Evolutionary conservation across 2,888 invertebrate genomes (phyloP).

Genomic region (Theodoxus fluviatilis): DNA sequence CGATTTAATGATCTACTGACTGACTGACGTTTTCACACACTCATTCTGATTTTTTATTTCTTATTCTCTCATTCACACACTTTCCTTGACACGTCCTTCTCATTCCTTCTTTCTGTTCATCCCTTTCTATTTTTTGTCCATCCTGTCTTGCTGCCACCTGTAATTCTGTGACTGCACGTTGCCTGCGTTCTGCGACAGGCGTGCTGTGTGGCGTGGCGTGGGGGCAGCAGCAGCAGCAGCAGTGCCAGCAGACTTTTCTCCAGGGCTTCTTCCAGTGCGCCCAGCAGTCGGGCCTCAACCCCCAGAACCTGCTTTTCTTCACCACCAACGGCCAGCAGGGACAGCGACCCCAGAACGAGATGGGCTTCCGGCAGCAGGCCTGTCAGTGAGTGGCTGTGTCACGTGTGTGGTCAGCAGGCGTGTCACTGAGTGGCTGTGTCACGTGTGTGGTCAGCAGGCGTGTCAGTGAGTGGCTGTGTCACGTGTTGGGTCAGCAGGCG

Average conservation of each 20-base stretch:
- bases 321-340: conserved; percentile 32
- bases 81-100: no score
- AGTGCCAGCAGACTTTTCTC: conserved; percentile 32
- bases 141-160: no score
- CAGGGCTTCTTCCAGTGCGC: conserved; percentile 30
- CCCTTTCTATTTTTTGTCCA: no score
- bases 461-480: conserved; percentile 21
- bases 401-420: conserved; percentile 5
- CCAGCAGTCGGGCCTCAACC: conserved; percentile 31
- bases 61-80: no score
- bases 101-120: no score
- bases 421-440: conserved; percentile 20
- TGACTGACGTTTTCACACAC: no score
- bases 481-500: conserved; percentile 5
- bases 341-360: conserved; percentile 25
- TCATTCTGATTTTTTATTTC: no score
- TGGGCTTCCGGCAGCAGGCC: conserved; percentile 26
- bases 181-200: no score
- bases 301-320: conserved; percentile 34
- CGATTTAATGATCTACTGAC: no score
- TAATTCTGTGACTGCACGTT: no score
- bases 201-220: no score
- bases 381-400: conserved; percentile 28
- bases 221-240: no score
- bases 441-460: conserved; percentile 5